Evolutionary conservation across 92 coral and sea anemone species (phyloP).

Genomic region (Isaurus tuberculatus): DNA sequence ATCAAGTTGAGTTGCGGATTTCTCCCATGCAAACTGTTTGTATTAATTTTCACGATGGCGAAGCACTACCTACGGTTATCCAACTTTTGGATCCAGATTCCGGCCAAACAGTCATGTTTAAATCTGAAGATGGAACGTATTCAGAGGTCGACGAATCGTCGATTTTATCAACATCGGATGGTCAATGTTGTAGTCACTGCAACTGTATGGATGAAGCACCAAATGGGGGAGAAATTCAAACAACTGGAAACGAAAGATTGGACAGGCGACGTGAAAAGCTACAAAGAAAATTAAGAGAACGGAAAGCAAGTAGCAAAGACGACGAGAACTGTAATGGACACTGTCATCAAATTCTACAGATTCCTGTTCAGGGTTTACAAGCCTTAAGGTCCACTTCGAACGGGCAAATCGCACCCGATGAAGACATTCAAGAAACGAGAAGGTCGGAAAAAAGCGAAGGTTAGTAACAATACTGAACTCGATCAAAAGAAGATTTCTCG

Average conservation of each 20-base stretch:
- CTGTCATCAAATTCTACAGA: constrained; percentile 81
- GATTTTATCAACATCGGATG: constrained; percentile 63
- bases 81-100: constrained; percentile 87
- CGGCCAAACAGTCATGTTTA: constrained; percentile 79
- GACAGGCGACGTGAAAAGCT: constrained; percentile 89
- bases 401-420: constrained; percentile 26
- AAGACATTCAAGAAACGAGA: background rate
- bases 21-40: constrained; percentile 80
- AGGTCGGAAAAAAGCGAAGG: constrained; percentile 14
- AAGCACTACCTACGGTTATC: constrained; percentile 79
- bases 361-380: constrained; percentile 81
- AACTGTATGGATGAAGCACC: constrained; percentile 63
- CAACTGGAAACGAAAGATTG: constrained; percentile 79
- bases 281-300: constrained; percentile 88
- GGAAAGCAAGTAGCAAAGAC: constrained; percentile 75
- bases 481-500: background rate
- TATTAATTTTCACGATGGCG: constrained; percentile 84
- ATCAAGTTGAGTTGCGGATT: constrained; percentile 82
- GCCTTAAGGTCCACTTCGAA: constrained; percentile 57
- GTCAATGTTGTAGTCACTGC: constrained; percentile 74
- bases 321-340: constrained; percentile 86
- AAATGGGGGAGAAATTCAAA: constrained; percentile 61
- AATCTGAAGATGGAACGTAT: constrained; percentile 68
- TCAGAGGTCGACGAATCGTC: constrained; percentile 71
- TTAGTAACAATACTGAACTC: background rate